phyloP scores from a whole-genome alignment of 2,113 vertebrate species.

The Dicentrarchus labrax region DNA sequence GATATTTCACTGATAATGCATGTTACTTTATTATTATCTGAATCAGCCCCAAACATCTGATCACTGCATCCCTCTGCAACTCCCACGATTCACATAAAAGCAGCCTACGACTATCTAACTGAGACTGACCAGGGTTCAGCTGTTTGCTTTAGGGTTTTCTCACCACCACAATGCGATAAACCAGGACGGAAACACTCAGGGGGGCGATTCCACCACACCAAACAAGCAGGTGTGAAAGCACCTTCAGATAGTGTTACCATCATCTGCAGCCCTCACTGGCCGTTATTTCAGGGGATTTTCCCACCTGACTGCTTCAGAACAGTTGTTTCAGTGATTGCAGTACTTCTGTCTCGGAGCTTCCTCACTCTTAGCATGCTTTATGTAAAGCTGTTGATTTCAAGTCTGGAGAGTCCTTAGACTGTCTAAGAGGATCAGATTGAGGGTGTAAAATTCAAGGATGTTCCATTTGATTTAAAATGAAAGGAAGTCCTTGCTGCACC shows the following conservation, averaged over 20 bases:
- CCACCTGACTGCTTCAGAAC: not conserved
- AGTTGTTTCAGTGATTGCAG: not conserved
- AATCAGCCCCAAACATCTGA: not conserved
- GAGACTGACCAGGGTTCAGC: slow-evolving; percentile 42
- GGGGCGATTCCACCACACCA: not conserved
- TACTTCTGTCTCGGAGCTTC: not conserved
- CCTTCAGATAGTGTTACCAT: slow-evolving; percentile 27
- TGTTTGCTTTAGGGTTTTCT: slow-evolving; percentile 30
- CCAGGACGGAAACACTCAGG: not conserved
- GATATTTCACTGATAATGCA: not conserved
- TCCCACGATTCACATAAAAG: not conserved
- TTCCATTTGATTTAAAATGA: not conserved
- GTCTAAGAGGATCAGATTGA: slow-evolving; percentile 8
- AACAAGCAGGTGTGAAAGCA: slow-evolving; percentile 41
- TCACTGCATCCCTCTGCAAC: not conserved
- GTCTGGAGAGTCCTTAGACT: not conserved
- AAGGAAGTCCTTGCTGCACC: not conserved
- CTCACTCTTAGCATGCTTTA: not conserved
- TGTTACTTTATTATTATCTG: no score
- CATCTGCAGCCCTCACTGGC: slow-evolving; percentile 7
- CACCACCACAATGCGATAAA: not conserved
- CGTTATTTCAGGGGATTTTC: slow-evolving; percentile 4
- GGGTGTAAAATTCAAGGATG: not conserved
- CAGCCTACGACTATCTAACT: no score
- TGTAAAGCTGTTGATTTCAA: not conserved